phyloP scores from a whole-genome alignment of 2,797 vertebrate species.

The Distichodus sexfasciatus region DNA sequence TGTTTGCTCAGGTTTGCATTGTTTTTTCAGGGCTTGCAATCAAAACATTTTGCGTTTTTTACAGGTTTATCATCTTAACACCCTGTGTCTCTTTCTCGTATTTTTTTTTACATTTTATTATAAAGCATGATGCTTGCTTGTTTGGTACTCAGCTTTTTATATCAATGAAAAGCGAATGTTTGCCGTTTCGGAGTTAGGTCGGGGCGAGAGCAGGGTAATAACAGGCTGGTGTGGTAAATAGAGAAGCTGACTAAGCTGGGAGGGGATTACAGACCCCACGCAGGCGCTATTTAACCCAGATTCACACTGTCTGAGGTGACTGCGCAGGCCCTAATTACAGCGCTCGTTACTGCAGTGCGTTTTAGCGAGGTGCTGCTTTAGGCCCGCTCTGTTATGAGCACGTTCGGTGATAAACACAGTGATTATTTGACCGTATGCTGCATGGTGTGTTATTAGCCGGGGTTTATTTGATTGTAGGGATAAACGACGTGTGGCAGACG shows the following conservation, averaged over 20 bases:
- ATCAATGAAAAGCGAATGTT: background rate
- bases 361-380: conserved; percentile 11
- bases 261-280: conserved; percentile 47
- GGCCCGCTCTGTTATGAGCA: background rate
- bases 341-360: conserved; percentile 21
- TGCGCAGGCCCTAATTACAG: conserved; percentile 15
- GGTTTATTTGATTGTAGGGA: background rate
- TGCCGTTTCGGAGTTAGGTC: too few species aligned
- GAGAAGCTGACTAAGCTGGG: conserved; percentile 11
- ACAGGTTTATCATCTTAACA: background rate
- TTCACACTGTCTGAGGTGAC: conserved; percentile 10
- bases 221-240: conserved; percentile 17
- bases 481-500: too few species aligned
- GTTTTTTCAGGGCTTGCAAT: too few species aligned
- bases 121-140: too few species aligned
- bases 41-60: too few species aligned
- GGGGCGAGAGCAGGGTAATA: background rate
- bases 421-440: conserved; percentile 25
- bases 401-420: conserved; percentile 40
- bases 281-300: conserved; percentile 35
- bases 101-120: too few species aligned
- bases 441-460: conserved; percentile 20
- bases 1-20: too few species aligned
- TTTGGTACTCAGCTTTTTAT: background rate
- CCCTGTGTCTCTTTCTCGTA: too few species aligned